Base-by-base conservation (phyloP, 2,888 invertebrate genomes). In the Autographa pulchrina region DNA sequence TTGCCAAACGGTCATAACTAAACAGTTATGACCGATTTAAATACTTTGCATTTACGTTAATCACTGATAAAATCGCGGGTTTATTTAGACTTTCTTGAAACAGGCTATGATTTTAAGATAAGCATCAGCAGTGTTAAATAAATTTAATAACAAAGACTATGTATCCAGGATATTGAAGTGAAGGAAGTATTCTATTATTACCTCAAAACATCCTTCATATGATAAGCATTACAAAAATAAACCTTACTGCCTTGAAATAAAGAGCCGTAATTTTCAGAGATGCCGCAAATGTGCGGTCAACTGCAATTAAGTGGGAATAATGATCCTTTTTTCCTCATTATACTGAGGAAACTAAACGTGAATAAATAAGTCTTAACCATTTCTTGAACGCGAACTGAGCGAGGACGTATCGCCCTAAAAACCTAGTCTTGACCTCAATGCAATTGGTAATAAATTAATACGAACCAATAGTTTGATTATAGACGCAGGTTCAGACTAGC, bases 401-500 rank as follows among this genome's bases (percentile, higher is more conserved):
- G 75, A 82, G 83, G 83, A 73, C 81, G 68, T n/a, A 13, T 38
- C 64, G 78, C 62, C 67, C 77, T 70, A 80, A 76, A 84, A 76
- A 84, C 76, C 65, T 82, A 77, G 71, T 77, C 76, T 84, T 76
- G 79, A 75, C 78, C 81, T 71, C 65, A 65, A 73, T 68, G 61
- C 43, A 69, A 43, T 70, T 70, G 77, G 64, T 72, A 70, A 70
- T 75, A 75, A 70, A 73, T 66, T 66, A 69, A 54, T 69, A 61
- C 70, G 58, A 72, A 41, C 75, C 71, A 71, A 75, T 73, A 32
- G 65, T 54, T 31, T 54, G 52, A 16, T 63, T 25, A 13, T 63
- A 61, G 14, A n/a, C 48, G 48, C n/a, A 16, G n/a, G 5, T 48
- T 48, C 16, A n/a, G 48, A 48, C 5, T 14, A 43, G 5, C n/a